phyloP scores from a whole-genome alignment of 2,113 vertebrate species.

The Oreochromis niloticus region DNA sequence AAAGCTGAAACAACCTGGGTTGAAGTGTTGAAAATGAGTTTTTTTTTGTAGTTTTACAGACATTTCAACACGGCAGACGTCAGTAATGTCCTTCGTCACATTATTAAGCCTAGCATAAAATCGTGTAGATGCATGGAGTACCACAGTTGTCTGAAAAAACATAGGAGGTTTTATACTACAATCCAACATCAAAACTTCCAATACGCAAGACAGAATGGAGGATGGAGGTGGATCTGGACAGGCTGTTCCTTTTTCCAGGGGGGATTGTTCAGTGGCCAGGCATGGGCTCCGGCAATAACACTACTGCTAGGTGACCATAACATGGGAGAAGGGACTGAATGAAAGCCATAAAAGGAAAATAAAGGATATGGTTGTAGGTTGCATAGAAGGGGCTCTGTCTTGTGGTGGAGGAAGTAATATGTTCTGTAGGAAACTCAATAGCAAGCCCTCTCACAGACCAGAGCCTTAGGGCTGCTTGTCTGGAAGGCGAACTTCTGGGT shows the following conservation, averaged over 20 bases:
- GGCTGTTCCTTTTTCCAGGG: background rate
- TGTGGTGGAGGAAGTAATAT: background rate
- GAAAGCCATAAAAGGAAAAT: background rate
- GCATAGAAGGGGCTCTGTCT: background rate
- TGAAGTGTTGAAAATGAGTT: background rate
- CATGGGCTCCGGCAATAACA: background rate
- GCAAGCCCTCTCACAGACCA: background rate
- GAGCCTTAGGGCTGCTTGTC: background rate
- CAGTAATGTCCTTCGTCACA: background rate
- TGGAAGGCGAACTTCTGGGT: background rate
- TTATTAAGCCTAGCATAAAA: background rate
- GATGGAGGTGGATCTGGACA: background rate
- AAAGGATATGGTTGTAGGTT: background rate
- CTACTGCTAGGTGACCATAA: background rate
- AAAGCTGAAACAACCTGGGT: background rate
- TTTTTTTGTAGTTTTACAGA: background rate
- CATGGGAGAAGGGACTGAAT: background rate
- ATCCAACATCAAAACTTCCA: background rate
- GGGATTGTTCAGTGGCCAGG: background rate
- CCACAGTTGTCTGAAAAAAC: background rate
- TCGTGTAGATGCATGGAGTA: fast-evolving
- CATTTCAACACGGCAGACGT: background rate
- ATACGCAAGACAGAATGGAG: background rate
- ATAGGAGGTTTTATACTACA: background rate
- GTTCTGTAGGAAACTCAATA: background rate